Conservation (phyloP, 2,797 vertebrate genomes). For the Anomalospiza imberbis region DNA sequence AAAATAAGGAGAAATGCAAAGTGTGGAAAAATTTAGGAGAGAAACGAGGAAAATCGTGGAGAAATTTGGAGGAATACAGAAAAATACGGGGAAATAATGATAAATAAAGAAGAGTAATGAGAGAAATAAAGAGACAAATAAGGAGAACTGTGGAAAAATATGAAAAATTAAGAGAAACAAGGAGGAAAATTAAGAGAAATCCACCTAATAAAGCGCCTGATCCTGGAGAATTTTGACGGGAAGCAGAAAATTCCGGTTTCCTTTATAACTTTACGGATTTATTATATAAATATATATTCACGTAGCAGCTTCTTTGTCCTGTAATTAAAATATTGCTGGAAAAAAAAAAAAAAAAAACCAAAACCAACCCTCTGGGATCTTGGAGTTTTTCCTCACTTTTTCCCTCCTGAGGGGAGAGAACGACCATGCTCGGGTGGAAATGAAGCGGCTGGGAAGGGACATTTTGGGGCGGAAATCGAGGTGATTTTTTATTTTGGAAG, state of each 20-base stretch:
- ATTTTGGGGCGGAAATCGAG: background rate
- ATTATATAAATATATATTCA: constrained; percentile 12
- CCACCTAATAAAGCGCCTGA: background rate
- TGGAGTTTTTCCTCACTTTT: background rate
- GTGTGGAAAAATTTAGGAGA: background rate
- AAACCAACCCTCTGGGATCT: background rate
- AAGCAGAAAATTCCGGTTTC: background rate
- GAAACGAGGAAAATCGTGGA: background rate
- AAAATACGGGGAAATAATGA: background rate
- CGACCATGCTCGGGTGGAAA: background rate
- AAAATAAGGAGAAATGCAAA: background rate
- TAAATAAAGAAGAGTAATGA: background rate
- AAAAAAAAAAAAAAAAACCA: background rate
- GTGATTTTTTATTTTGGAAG: background rate
- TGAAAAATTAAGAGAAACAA: background rate
- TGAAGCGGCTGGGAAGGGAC: no score
- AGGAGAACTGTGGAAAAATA: background rate
- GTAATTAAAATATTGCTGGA: constrained; percentile 1
- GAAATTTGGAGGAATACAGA: background rate
- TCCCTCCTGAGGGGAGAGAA: no score
- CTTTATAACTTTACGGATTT: constrained; percentile 1
- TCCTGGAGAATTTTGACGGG: background rate
- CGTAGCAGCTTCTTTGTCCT: constrained; percentile 3
- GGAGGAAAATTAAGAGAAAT: background rate
- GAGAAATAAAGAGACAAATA: background rate